Base-by-base conservation (phyloP, 2,797 vertebrate species). In the Eulemur rubriventer region DNA sequence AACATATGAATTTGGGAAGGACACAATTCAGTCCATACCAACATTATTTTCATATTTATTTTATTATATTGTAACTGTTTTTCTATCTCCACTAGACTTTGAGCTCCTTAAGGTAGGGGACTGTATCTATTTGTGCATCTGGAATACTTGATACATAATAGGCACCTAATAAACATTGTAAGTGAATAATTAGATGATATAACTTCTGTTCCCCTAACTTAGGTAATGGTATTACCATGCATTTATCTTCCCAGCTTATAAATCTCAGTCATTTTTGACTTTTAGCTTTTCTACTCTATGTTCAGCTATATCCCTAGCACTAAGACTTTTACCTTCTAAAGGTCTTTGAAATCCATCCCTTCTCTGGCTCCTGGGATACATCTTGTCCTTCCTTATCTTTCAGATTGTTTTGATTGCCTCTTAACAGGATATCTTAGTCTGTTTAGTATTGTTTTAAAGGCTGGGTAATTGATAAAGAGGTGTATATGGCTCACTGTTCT, bases 261-360 rank as follows among this genome's bases (percentile, higher is more conserved):
- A 75, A 89, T 76, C 24, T 85, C 50, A 75, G 28, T 78, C 35
- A 20, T 67, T 89, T 84, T 88, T 89, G 6, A 67, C 20, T 84
- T 89, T 89, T 84, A 8, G 26, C 5, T 41, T 73, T 83, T 87
- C 67, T 73, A 3, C 12, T 17, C 28, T 20, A 20, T 46, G n/a
- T 86, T 76, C 80, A 90, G 52, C 48, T 82, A 30, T 80, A 75
- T 95, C 30, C 18, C 75, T 81, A 78, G 48, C 82, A n/a, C 75
- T 20, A 84, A 94, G 57, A 86, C 30, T 91, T 76, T 43, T 57
- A 50, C 46, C 30, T 84, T 96, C 55, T 78, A 65, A 87, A 70
- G 17, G 1, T 65, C n/a, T 82, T 61, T 89, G 30, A 69, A 26
- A 81, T 84, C 55, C 35, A 80, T 80, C 11, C 33, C 52, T 93